Percentiles rank a stretch among this genome's conserved stretches.
phyloP scores from a whole-genome alignment of 92 coral and sea anemone species.

The Zoanthus solanderi region DNA sequence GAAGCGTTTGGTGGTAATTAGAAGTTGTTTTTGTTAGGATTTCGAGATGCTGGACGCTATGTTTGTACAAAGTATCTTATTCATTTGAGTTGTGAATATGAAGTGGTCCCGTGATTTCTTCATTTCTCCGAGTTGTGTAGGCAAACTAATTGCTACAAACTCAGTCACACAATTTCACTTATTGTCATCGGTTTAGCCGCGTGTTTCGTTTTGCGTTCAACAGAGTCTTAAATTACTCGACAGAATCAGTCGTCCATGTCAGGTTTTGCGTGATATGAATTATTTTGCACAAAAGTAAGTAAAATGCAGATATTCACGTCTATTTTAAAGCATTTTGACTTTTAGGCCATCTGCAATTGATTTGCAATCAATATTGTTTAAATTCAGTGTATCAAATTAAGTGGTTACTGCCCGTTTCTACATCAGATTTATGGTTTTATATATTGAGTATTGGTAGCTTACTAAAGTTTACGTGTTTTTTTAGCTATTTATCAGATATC shows the following conservation, averaged over 20 bases:
- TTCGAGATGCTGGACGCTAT: not conserved
- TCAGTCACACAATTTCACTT: not conserved
- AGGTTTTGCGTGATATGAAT: constrained; percentile 46
- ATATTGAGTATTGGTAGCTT: constrained; percentile 33
- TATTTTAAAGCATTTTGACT: not conserved
- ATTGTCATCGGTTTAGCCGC: constrained; percentile 26
- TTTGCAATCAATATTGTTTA: constrained; percentile 24
- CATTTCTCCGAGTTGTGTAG: not conserved
- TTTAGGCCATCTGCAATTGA: constrained; percentile 4
- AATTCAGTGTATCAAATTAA: constrained; percentile 28
- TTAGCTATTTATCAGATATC: constrained; percentile 36
- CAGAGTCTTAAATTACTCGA: constrained; percentile 5
- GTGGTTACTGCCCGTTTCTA: constrained; percentile 18
- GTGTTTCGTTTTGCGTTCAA: constrained; percentile 14
- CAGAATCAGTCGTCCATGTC: constrained; percentile 40
- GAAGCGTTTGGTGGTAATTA: constrained; percentile 27
- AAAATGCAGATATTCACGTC: not conserved
- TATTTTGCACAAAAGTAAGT: constrained; percentile 36
- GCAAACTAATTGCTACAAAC: constrained; percentile 17
- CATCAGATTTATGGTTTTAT: constrained; percentile 31
- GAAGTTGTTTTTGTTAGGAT: constrained; percentile 42
- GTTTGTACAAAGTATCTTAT: constrained; percentile 44
- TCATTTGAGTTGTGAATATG: not conserved
- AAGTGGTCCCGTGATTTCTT: constrained; percentile 34
- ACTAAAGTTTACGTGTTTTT: constrained; percentile 16